Conservation (phyloP, 1,140 invertebrate genomes). For the Theocolax elegans region DNA sequence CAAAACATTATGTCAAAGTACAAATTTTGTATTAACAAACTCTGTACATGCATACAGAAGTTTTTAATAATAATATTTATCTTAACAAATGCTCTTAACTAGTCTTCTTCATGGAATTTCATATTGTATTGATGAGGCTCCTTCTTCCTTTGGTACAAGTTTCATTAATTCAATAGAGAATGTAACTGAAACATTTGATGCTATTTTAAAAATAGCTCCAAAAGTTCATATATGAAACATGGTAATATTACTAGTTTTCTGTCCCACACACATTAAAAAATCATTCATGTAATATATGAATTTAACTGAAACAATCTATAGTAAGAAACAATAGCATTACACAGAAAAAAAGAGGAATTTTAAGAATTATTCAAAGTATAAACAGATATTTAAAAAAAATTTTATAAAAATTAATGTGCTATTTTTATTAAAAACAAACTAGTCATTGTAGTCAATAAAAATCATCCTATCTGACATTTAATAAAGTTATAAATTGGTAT, state of each 20-base stretch:
- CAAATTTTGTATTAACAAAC: background rate
- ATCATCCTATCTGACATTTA: conserved; percentile 21
- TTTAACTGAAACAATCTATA: background rate
- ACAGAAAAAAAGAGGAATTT: background rate
- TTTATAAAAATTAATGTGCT: conserved; percentile 1
- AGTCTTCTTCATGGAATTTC: conserved; percentile 48
- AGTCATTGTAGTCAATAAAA: conserved; percentile 8
- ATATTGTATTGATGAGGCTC: conserved; percentile 47
- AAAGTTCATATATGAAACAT: conserved; percentile 83
- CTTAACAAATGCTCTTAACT: background rate
- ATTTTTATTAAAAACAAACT: conserved; percentile 13
- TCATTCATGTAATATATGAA: conserved; percentile 31
- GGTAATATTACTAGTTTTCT: conserved; percentile 86
- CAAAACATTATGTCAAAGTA: too few relatives aligned
- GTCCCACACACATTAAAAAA: conserved; percentile 82
- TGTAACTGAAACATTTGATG: conserved; percentile 79
- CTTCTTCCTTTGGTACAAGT: conserved; percentile 76
- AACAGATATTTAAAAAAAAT: too few relatives aligned
- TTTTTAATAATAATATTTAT: background rate
- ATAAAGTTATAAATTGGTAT: conserved; percentile 14
- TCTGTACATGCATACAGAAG: too few relatives aligned
- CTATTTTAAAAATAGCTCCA: conserved; percentile 85
- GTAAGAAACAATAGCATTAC: background rate
- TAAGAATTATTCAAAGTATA: too few relatives aligned
- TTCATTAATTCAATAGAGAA: conserved; percentile 88